Evolutionary conservation across 1,140 invertebrate genomes (phyloP), one percentile per base, ranked within the genome.

Genomic region (Meloidogyne chitwoodi): DNA sequence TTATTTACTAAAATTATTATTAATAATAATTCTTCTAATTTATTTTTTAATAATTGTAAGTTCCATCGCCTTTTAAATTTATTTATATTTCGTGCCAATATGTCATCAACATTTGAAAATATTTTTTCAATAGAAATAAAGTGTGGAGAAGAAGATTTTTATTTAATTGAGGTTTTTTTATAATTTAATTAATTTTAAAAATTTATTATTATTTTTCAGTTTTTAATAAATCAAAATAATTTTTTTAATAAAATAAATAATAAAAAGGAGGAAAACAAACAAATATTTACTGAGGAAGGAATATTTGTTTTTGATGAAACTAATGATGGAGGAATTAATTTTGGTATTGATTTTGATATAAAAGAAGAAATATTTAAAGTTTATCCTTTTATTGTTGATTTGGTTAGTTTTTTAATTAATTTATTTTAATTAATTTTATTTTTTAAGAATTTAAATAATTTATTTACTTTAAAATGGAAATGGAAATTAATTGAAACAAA

Each of bases 361-460:
- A 84, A 84, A 74, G 83, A 84, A 38, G 83, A 84, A 64, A 79
- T 84, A 34, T 84, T 86, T 62, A 64, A 81, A 44, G 77, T 80
- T 24, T 74, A 76, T 72, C 64, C 79, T 16, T 41, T 76, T 22
- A 61, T 80, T 31, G 31, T 78, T 16, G 67, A 74, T 24, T 34
- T 67, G 63, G 81, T 80, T 61, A 75, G 38, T 79, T 0, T 38
- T 38, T 38, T 8, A 38, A 38, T 6, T 38, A 8, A 38, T 6
- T 38, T 38, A 10, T 38, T 38, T 38, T 38, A 71, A 62, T 26
- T 26, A 26, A n/a, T 24, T 26, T 41, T 29, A 76, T 0, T 41
- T 29, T 27, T 41, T 74, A 38, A 63, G 68, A 79, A 44, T 48
- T 31, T 24, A 24, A 56, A 48, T 48, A 19, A 19, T 19, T 48